These are phyloP conservation scores for Scomberomorus guttatus DNA, from an alignment of 2,797 vertebrate genomes.

Conservation along the genomic window DNA sequence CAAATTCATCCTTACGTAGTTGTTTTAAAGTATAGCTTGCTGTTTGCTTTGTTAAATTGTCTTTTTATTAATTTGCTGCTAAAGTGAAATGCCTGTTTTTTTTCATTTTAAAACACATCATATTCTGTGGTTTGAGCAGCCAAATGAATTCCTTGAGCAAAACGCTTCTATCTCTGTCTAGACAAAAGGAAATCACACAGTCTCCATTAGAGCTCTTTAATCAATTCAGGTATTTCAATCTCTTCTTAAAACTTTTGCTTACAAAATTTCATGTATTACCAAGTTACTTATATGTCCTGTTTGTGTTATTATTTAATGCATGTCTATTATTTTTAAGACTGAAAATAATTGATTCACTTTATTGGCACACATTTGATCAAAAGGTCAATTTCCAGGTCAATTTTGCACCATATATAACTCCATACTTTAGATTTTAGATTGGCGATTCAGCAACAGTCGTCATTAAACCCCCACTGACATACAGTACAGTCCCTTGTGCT, in stretches of 20 bases:
- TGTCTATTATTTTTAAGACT: background rate
- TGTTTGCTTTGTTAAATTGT: background rate
- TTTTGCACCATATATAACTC: background rate
- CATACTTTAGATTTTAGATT: background rate
- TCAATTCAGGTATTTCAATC: background rate
- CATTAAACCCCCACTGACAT: slow-evolving; percentile 24
- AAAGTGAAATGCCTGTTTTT: background rate
- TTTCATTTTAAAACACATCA: background rate
- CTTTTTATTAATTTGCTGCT: background rate
- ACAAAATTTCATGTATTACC: background rate
- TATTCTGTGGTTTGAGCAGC: background rate
- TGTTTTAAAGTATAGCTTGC: background rate
- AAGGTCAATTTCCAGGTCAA: slow-evolving; percentile 10
- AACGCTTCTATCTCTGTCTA: background rate
- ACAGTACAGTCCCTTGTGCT: slow-evolving; percentile 3
- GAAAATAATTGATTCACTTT: background rate
- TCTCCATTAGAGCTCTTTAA: background rate
- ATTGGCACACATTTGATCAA: background rate
- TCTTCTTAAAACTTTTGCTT: background rate
- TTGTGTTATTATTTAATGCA: too few relatives aligned
- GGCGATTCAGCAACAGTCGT: background rate
- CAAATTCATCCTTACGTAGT: background rate
- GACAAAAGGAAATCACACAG: background rate
- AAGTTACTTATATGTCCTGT: background rate
- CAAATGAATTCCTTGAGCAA: background rate